Evolutionary conservation across 2,113 vertebrate genomes (phyloP).

Genomic region (Eudyptes chrysolophus): DNA sequence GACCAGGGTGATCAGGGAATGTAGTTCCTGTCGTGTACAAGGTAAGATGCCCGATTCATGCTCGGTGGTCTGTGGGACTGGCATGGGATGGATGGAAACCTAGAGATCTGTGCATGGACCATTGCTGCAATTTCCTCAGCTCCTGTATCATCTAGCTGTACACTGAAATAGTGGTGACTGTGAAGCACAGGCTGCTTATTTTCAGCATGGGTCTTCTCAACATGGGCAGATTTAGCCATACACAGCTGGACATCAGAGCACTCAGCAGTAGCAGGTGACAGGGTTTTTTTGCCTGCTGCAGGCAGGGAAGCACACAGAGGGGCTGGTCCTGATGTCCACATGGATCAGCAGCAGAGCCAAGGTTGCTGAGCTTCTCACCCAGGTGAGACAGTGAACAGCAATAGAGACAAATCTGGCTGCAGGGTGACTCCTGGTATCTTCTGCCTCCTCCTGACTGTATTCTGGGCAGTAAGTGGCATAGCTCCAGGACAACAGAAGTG

Average conservation of each 20-base stretch:
- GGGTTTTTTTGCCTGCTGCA: background rate
- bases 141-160: background rate
- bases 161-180: background rate
- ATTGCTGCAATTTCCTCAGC: background rate
- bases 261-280: background rate
- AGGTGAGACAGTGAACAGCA: background rate
- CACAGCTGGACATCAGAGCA: background rate
- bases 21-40: slow-evolving; percentile 16
- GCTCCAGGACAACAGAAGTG: background rate
- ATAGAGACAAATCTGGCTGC: background rate
- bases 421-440: background rate
- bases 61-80: background rate
- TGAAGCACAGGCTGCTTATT: background rate
- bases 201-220: background rate
- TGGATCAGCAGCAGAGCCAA: background rate
- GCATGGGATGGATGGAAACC: background rate
- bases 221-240: background rate
- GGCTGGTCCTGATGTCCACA: background rate
- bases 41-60: background rate
- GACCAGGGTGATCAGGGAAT: slow-evolving; percentile 43
- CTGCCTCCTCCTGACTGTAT: background rate
- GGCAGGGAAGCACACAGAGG: background rate
- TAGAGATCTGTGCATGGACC: background rate
- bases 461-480: background rate
- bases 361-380: background rate